Conservation (phyloP, 1,140 invertebrate species). For the Armadillidium nasatum region DNA sequence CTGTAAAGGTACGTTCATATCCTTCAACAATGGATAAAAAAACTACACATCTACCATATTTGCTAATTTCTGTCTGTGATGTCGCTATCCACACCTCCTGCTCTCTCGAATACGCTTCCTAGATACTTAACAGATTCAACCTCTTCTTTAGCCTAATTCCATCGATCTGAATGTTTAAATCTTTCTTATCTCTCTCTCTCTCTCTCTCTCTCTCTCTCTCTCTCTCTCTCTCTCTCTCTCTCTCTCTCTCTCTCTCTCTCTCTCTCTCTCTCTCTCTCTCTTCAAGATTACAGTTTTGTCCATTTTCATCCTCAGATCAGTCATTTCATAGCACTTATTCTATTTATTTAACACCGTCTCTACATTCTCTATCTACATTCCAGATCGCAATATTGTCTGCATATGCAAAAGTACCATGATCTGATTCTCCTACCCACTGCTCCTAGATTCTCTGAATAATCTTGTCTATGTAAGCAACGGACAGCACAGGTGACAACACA, state of each 20-base stretch:
- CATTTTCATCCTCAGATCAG: no score
- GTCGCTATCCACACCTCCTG: neutral
- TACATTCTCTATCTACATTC: no score
- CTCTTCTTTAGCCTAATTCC: neutral
- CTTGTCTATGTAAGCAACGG: no score
- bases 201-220: conserved; percentile 2
- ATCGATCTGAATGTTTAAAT: neutral
- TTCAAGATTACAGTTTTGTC: no score
- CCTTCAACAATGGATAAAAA: no score
- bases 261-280: no score
- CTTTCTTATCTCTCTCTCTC: neutral
- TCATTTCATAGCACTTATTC: neutral
- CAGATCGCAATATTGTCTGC: neutral
- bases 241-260: neutral
- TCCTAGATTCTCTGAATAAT: neutral
- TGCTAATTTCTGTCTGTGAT: no score
- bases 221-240: neutral
- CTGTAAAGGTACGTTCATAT: no score
- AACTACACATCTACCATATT: no score
- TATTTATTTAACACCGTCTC: neutral
- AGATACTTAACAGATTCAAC: no score
- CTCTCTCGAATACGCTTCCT: neutral
- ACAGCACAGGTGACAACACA: no score
- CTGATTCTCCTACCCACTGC: neutral
- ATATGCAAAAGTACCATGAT: neutral